Conservation (phyloP, 2,113 vertebrate species). For the Orthochromis malagaraziensis region DNA sequence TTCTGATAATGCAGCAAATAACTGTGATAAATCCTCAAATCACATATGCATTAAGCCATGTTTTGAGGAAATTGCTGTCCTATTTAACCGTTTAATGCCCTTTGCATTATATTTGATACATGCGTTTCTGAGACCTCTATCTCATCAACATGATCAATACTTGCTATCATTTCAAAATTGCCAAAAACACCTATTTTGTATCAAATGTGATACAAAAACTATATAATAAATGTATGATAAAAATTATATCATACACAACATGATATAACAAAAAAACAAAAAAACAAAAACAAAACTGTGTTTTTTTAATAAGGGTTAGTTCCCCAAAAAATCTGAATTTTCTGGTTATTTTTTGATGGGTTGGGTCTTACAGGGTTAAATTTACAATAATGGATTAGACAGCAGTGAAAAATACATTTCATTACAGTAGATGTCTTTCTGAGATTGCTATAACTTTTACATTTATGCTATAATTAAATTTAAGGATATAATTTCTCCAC, state of each 20-base stretch:
- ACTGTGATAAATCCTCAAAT: neutral
- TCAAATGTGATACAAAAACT: neutral
- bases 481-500: neutral
- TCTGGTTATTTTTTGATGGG: neutral
- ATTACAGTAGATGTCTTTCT: neutral
- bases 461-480: neutral
- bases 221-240: neutral
- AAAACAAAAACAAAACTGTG: neutral
- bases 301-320: neutral
- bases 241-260: neutral
- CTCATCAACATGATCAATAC: neutral
- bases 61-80: neutral
- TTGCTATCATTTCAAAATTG: neutral
- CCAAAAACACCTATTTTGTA: neutral
- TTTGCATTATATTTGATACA: neutral
- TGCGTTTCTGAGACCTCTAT: neutral
- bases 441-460: neutral
- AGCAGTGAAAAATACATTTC: neutral
- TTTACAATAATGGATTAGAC: neutral
- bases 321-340: accelerated
- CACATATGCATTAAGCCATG: neutral
- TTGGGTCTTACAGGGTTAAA: accelerated
- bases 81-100: neutral
- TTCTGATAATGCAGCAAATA: neutral
- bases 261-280: neutral